These are phyloP conservation scores for Drepana falcataria DNA, from an alignment of 2,888 invertebrate species.

Conservation along the genomic window DNA sequence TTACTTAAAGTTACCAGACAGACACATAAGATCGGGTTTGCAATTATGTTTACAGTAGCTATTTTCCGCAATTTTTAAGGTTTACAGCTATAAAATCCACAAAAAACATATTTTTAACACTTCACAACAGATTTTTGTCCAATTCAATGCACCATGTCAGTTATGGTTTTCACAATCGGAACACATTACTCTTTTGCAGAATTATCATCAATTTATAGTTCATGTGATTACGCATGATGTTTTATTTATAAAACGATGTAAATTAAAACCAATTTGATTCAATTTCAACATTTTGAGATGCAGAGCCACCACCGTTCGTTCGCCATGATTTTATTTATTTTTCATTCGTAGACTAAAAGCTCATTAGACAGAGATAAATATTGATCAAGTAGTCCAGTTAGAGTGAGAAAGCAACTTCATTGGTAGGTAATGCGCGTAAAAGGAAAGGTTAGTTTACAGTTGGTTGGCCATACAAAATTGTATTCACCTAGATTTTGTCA, in stretches of 20 bases:
- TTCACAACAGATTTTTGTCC: neutral
- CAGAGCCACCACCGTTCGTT: slow-evolving; percentile 58
- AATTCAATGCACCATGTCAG: neutral
- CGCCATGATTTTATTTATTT: slow-evolving; percentile 60
- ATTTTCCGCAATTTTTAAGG: too few relatives aligned
- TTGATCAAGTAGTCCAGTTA: slow-evolving; percentile 4
- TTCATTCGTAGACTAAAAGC: slow-evolving; percentile 20
- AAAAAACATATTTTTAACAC: neutral
- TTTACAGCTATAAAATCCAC: too few relatives aligned
- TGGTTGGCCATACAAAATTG: slow-evolving; percentile 7
- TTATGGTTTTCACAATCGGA: slow-evolving; percentile 9
- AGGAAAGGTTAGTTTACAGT: slow-evolving; percentile 16
- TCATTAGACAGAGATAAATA: slow-evolving; percentile 36
- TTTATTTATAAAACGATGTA: slow-evolving; percentile 49
- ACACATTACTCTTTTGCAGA: slow-evolving; percentile 13
- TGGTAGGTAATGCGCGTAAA: slow-evolving; percentile 32
- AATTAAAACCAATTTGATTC: slow-evolving; percentile 29
- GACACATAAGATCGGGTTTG: too few relatives aligned
- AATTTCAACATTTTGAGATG: slow-evolving; percentile 46
- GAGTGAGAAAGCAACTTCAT: slow-evolving; percentile 32
- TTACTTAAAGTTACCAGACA: too few relatives aligned
- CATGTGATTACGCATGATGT: slow-evolving; percentile 30
- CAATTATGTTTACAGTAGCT: too few relatives aligned
- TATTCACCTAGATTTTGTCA: slow-evolving; percentile 25
- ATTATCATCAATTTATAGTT: slow-evolving; percentile 9